phyloP scores from a whole-genome alignment of 1,140 invertebrate species.

The Sitophilus oryzae region DNA sequence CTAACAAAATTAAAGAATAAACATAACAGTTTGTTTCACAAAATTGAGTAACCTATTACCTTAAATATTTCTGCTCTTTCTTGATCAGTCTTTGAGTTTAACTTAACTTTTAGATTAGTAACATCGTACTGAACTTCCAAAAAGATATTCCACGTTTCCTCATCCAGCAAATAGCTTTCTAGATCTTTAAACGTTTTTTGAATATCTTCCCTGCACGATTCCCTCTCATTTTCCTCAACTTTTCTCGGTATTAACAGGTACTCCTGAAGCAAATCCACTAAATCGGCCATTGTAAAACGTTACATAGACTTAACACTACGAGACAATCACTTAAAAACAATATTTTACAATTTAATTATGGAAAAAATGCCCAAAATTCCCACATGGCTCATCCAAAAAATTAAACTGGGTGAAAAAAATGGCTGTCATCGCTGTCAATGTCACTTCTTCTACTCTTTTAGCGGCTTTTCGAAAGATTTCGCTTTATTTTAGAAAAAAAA shows the following conservation, averaged over 20 bases:
- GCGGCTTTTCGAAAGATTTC: no score
- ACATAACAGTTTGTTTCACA: not conserved
- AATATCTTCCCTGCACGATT: conserved; percentile 4
- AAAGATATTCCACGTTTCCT: conserved; percentile 27
- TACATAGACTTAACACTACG: no score
- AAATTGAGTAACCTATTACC: conserved; percentile 1
- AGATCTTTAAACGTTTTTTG: conserved; percentile 13
- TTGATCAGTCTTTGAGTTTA: conserved; percentile 22
- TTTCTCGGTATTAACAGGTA: conserved; percentile 13
- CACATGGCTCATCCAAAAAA: no score
- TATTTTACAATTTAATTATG: no score
- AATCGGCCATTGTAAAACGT: conserved; percentile 24
- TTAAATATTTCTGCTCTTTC: conserved; percentile 25
- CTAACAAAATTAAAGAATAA: conserved; percentile 23
- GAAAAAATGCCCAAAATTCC: no score
- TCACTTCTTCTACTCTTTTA: no score
- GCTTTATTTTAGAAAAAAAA: no score
- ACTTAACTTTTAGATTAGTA: conserved; percentile 11
- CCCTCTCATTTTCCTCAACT: conserved; percentile 13
- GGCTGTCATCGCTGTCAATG: no score
- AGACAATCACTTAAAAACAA: no score
- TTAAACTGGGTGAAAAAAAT: no score
- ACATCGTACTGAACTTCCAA: conserved; percentile 24
- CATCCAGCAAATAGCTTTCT: conserved; percentile 12
- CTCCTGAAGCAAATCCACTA: conserved; percentile 11